Percentiles rank a stretch among this genome's conserved stretches.
These are phyloP conservation scores for Zaprionus bogoriensis DNA, from an alignment of 2,888 invertebrate genomes.

Conservation along the genomic window DNA sequence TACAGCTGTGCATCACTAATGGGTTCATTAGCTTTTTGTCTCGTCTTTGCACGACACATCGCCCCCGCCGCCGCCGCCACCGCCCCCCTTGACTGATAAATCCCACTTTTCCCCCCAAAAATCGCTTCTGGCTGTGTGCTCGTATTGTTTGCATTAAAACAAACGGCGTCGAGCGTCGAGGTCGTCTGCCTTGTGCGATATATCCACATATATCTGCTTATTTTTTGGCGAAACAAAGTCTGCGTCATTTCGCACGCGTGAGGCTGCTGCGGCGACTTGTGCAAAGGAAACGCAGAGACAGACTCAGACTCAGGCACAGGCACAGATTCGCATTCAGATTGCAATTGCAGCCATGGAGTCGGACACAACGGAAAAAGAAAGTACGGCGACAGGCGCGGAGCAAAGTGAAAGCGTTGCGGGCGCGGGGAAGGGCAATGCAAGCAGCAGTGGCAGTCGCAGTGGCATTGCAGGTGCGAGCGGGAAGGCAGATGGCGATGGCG, in stretches of 20 bases:
- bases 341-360: slow-evolving; percentile 63
- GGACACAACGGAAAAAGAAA: slow-evolving; percentile 72
- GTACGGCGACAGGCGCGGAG: slow-evolving; percentile 28
- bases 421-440: slow-evolving; percentile 2
- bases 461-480: no score
- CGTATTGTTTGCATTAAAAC: slow-evolving; percentile 62
- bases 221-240: slow-evolving; percentile 39
- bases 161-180: slow-evolving; percentile 55
- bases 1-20: slow-evolving; percentile 48
- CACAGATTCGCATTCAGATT: no score
- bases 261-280: slow-evolving; percentile 8
- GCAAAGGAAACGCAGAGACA: background rate
- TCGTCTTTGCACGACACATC: slow-evolving; percentile 32
- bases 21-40: slow-evolving; percentile 62
- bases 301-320: no score
- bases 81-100: slow-evolving; percentile 6
- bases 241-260: slow-evolving; percentile 49
- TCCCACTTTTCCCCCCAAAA: slow-evolving; percentile 49
- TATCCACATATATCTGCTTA: slow-evolving; percentile 14
- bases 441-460: no score
- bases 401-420: slow-evolving; percentile 66
- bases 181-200: slow-evolving; percentile 49
- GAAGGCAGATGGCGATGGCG: no score
- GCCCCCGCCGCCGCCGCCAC: background rate
- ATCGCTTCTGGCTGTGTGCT: slow-evolving; percentile 42